A percentile compares a stretch with the other conserved stretches of the same genome.
These are phyloP conservation scores for Lumbricus terrestris DNA, from an alignment of 2,888 invertebrate genomes.

Conservation along the genomic window DNA sequence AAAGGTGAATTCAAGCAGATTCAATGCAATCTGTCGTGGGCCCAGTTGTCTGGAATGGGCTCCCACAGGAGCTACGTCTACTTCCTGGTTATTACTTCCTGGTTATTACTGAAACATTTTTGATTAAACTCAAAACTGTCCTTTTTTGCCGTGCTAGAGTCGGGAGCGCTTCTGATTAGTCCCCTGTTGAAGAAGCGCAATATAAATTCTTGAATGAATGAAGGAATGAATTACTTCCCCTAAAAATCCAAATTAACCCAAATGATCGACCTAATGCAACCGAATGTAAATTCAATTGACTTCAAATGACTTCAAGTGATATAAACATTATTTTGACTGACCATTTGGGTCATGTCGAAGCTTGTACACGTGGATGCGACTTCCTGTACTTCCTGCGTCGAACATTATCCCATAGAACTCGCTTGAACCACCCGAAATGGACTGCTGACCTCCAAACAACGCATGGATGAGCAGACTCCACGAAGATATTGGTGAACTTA, in stretches of 20 bases:
- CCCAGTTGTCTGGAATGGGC: too few species aligned
- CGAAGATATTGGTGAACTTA: not conserved
- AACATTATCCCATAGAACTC: conserved; percentile 78
- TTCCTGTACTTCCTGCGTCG: conserved; percentile 91
- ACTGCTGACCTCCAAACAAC: not conserved
- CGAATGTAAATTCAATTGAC: not conserved
- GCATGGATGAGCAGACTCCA: not conserved
- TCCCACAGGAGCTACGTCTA: too few species aligned
- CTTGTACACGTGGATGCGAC: conserved; percentile 65
- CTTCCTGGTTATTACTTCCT: too few species aligned
- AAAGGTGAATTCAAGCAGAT: not conserved
- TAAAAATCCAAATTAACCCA: not conserved
- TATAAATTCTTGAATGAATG: too few species aligned
- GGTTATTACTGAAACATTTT: too few species aligned
- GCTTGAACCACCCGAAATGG: not conserved
- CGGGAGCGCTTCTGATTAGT: too few species aligned
- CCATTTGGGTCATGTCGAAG: conserved; percentile 41
- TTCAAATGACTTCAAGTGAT: not conserved
- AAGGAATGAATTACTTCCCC: too few species aligned
- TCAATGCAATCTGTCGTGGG: too few species aligned
- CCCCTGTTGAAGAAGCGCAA: too few species aligned
- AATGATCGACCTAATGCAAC: too few species aligned
- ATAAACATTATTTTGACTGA: not conserved
- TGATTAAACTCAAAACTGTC: too few species aligned
- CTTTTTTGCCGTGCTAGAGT: too few species aligned